These are phyloP conservation scores for Andinoacara biseriatus DNA, from an alignment of 2,113 vertebrate genomes.

Conservation along the genomic window DNA sequence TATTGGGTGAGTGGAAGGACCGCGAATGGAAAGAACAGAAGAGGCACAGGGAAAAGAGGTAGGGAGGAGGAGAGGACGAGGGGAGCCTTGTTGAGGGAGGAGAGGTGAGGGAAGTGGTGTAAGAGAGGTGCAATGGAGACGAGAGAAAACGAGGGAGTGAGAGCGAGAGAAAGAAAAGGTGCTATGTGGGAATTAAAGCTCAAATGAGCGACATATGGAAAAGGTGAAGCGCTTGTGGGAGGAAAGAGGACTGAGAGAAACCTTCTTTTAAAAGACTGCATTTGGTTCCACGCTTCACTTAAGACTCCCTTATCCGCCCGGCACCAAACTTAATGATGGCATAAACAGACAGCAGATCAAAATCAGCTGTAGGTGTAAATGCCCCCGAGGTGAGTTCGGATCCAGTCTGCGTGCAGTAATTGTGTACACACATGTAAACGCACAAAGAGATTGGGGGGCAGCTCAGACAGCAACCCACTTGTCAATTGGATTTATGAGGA, in stretches of 20 bases:
- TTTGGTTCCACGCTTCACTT: background rate
- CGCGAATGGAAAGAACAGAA: constrained; percentile 16
- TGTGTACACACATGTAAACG: constrained; percentile 43
- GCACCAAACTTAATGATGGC: constrained; percentile 19
- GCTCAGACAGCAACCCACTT: constrained; percentile 25
- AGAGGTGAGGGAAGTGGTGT: constrained; percentile 54
- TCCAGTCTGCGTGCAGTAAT: constrained; percentile 35
- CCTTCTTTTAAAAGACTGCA: background rate
- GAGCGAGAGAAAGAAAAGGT: constrained; percentile 49
- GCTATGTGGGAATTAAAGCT: constrained; percentile 51
- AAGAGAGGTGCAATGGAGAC: constrained; percentile 54
- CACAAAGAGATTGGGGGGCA: constrained; percentile 37
- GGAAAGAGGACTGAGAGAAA: background rate
- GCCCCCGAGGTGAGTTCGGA: constrained; percentile 15
- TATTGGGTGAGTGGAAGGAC: constrained; percentile 53
- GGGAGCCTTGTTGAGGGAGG: constrained; percentile 19
- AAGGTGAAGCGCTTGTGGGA: constrained; percentile 18
- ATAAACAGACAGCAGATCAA: constrained; percentile 1
- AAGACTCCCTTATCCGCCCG: background rate
- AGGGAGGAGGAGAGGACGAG: background rate
- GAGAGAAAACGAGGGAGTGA: constrained; percentile 48
- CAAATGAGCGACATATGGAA: constrained; percentile 59
- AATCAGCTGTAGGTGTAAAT: constrained; percentile 47
- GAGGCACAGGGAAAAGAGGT: background rate
- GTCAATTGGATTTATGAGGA: constrained; percentile 59